Evolutionary conservation across 1,140 invertebrate genomes (phyloP), one percentile per base, ranked within the genome.

Genomic region (Gryon sp.): DNA sequence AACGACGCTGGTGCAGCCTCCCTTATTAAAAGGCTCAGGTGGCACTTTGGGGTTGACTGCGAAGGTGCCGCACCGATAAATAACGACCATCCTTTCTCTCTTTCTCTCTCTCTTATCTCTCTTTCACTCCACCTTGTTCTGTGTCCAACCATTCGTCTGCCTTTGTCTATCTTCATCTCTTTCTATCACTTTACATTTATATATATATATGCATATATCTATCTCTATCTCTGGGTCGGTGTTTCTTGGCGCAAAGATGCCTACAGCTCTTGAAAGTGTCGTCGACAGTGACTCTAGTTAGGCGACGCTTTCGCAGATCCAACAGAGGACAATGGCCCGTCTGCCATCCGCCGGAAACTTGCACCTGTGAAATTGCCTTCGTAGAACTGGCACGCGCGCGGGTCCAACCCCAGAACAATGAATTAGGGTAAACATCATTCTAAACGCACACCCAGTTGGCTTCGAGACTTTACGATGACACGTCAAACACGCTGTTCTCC

Each of bases 11-110:
- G 28, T 68, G 60, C 72, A 69, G 72, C 52, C 69, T 48, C 38
- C 66, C 77, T 76, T 79, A 79, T 73, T 79, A 79, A 79, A 79
- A 69, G 77, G 72, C 72, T 79, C 77, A 79, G 77, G 77, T 76
- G 77, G 72, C 72, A 79, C 77, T 76, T 76, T 69, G 68, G 63
- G 68, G 72, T 75, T 41, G 69, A 72, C 76, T 72, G 55, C 45
- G 60, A 60, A 75, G 76, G 70, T 69, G 72, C 45, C 59, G 59
- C 59, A 32, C 76, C 76, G 70, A 79, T 75, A 79, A 79, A 79
- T 79, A 79, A 79, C 72, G 19, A 19, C 46, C 9, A n/a, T 9
- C 28, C 5, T 34, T 30, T 7, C 24, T 20, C 15, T 1, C 45
- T 16, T 15, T 28, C 26, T 66, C 16, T 32, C 16, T 24, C 12